phyloP scores from a whole-genome alignment of 2,797 vertebrate genomes.

The Alcedo quadribrachys region DNA sequence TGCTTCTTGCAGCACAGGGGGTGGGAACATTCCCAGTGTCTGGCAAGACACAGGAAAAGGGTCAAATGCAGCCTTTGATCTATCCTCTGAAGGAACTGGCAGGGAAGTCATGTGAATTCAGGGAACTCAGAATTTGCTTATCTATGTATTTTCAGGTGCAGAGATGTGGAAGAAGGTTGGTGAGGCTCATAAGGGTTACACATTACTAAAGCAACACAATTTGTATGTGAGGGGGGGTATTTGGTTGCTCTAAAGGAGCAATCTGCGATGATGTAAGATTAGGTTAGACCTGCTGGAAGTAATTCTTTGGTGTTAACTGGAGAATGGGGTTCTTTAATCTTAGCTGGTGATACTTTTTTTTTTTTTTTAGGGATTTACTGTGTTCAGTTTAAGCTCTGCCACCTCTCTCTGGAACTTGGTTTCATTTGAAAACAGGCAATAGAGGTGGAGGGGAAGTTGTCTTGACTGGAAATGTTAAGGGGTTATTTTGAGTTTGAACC shows the following conservation, averaged over 20 bases:
- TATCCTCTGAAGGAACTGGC: slow-evolving; percentile 44
- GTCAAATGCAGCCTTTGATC: slow-evolving; percentile 48
- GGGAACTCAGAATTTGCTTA: slow-evolving; percentile 28
- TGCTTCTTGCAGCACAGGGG: slow-evolving; percentile 46
- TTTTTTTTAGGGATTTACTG: not conserved
- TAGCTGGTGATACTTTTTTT: not conserved
- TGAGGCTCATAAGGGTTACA: not conserved
- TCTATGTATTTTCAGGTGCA: slow-evolving; percentile 28
- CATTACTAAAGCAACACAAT: not conserved
- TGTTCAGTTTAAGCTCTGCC: not conserved
- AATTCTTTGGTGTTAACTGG: not conserved
- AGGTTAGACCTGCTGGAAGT: not conserved
- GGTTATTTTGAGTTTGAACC: slow-evolving; percentile 28
- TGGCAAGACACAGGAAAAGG: slow-evolving; percentile 23
- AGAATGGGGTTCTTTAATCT: not conserved
- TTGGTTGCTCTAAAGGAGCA: not conserved
- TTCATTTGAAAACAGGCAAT: not conserved
- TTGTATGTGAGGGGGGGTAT: not conserved
- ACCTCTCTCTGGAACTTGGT: not conserved
- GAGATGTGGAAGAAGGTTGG: not conserved
- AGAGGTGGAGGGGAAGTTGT: not conserved
- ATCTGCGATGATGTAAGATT: not conserved
- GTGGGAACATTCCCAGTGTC: slow-evolving; percentile 31
- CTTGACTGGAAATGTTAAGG: not conserved
- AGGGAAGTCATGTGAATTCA: slow-evolving; percentile 23